These are phyloP conservation scores for Zaprionus tsacasi DNA, from an alignment of 1,140 invertebrate genomes.

Conservation along the genomic window DNA sequence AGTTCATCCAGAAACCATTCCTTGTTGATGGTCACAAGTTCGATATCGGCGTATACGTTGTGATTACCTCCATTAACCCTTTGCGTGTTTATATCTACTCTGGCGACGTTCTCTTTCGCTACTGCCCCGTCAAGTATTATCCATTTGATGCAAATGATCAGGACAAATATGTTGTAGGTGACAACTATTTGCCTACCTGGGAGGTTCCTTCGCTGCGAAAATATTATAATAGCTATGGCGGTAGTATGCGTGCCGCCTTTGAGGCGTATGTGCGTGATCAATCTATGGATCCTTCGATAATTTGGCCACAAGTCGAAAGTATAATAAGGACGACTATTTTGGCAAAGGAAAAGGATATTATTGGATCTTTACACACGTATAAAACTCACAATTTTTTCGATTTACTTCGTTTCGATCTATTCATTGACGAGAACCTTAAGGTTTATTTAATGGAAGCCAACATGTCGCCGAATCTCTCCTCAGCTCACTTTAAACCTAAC, in stretches of 20 bases:
- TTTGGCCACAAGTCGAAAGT: conserved; percentile 93
- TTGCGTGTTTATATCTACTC: conserved; percentile 95
- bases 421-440: conserved; percentile 94
- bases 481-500: conserved; percentile 95
- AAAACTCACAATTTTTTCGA: conserved; percentile 94
- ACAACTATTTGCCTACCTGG: conserved; percentile 98
- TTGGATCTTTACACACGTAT: conserved; percentile 86
- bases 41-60: conserved; percentile 98
- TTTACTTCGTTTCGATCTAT: conserved; percentile 96
- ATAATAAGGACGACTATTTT: conserved; percentile 91
- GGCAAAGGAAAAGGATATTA: conserved; percentile 90
- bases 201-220: conserved; percentile 93
- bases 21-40: conserved; percentile 96
- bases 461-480: conserved; percentile 98
- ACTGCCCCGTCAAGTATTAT: conserved; percentile 96
- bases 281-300: conserved; percentile 88
- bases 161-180: conserved; percentile 97
- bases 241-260: conserved; percentile 94
- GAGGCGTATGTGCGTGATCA: conserved; percentile 90
- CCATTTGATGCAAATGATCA: conserved; percentile 93
- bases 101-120: conserved; percentile 95
- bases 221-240: conserved; percentile 91
- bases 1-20: conserved; percentile 93
- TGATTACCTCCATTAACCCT: conserved; percentile 95
- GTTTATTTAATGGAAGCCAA: conserved; percentile 98